Conservation (phyloP, 2,797 vertebrate species). For the Enoplosus armatus region DNA sequence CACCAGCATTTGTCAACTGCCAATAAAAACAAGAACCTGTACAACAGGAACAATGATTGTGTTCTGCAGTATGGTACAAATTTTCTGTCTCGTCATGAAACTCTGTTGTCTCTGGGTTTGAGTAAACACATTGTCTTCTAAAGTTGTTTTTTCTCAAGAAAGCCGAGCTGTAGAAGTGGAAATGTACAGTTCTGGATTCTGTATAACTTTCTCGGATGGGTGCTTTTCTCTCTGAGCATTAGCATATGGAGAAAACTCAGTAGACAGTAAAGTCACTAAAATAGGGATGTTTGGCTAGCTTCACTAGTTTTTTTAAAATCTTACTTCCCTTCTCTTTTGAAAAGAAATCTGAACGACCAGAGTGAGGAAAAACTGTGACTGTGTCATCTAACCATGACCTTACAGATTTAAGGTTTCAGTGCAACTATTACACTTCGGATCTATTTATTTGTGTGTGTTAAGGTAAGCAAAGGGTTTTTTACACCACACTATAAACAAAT, state of each 20-base stretch:
- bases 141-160: constrained; percentile 6
- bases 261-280: background rate
- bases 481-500: background rate
- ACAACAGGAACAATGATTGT: no score
- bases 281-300: background rate
- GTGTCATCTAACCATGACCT: constrained; percentile 8
- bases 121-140: background rate
- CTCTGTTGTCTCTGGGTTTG: background rate
- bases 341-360: constrained; percentile 9
- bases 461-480: constrained; percentile 1
- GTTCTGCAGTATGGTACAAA: background rate
- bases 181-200: background rate
- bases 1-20: background rate
- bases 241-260: background rate
- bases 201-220: no score
- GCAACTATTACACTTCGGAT: background rate
- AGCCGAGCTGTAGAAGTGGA: constrained; percentile 1
- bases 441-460: constrained; percentile 16
- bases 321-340: background rate
- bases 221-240: constrained; percentile 6
- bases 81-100: background rate
- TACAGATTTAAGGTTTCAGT: constrained; percentile 6
- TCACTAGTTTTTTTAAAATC: background rate
- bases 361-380: background rate
- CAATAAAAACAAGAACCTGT: background rate